These are phyloP conservation scores for Ophion ventricosus DNA, from an alignment of 2,888 invertebrate species.

Conservation along the genomic window DNA sequence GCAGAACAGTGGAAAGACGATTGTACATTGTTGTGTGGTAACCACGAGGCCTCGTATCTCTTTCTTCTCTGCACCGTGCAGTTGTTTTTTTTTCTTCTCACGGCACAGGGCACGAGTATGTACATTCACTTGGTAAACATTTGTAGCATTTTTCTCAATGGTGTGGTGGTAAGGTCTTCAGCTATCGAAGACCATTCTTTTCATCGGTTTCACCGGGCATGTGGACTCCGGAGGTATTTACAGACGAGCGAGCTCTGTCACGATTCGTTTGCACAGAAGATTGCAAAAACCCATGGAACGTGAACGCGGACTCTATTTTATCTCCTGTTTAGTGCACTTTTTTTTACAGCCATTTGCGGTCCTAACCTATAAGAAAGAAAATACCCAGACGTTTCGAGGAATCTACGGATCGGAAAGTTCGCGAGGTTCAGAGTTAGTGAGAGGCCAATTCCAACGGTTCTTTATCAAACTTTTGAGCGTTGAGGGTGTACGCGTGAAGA, in stretches of 20 bases:
- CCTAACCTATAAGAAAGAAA: slow-evolving; percentile 51
- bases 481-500: background rate
- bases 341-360: slow-evolving; percentile 30
- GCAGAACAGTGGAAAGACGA: slow-evolving; percentile 62
- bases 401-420: slow-evolving; percentile 16
- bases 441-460: slow-evolving; percentile 50
- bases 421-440: slow-evolving; percentile 15
- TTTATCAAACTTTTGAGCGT: background rate
- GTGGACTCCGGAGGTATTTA: slow-evolving; percentile 10
- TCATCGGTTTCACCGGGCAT: slow-evolving; percentile 49
- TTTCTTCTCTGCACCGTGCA: slow-evolving; percentile 5
- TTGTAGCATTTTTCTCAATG: slow-evolving; percentile 39
- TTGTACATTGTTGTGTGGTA: slow-evolving; percentile 56
- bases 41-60: slow-evolving; percentile 22
- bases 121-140: slow-evolving; percentile 47
- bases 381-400: slow-evolving; percentile 15
- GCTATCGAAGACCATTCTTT: slow-evolving; percentile 49
- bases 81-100: background rate
- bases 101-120: slow-evolving; percentile 16
- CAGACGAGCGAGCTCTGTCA: slow-evolving; percentile 17
- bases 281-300: slow-evolving; percentile 28
- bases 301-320: slow-evolving; percentile 32
- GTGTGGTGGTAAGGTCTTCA: slow-evolving; percentile 19
- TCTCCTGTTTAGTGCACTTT: slow-evolving; percentile 47
- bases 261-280: slow-evolving; percentile 36